Evolutionary conservation across 2,888 invertebrate species (phyloP).

Genomic region (Aleiodes alternator): DNA sequence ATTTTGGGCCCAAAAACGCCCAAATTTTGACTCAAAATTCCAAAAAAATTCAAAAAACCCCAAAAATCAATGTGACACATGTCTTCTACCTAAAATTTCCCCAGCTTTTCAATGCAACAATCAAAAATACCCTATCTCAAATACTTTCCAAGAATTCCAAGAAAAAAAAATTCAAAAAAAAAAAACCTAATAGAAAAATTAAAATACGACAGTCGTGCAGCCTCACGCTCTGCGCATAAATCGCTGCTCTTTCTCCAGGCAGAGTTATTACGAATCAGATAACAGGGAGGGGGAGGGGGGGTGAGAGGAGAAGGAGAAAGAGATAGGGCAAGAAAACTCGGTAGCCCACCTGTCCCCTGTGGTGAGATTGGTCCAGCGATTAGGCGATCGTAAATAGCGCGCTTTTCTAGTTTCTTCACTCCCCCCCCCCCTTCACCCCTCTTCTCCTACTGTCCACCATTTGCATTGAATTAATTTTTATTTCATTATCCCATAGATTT

Average conservation of each 20-base stretch:
- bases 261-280: constrained; percentile 68
- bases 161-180: constrained; percentile 7
- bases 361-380: constrained; percentile 51
- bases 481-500: no score
- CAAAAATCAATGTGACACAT: no score
- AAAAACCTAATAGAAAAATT: constrained; percentile 38
- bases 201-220: constrained; percentile 43
- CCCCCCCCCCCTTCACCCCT: neutral
- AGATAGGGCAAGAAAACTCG: constrained; percentile 57
- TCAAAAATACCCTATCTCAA: no score
- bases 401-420: constrained; percentile 50
- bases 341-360: constrained; percentile 63
- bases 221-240: constrained; percentile 55
- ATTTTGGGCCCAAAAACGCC: no score
- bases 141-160: neutral
- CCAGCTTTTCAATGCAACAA: no score
- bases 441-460: neutral
- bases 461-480: no score
- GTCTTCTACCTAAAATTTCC: no score
- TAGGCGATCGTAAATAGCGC: constrained; percentile 53
- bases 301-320: constrained; percentile 29
- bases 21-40: no score
- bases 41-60: no score
- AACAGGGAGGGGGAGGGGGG: constrained; percentile 45
- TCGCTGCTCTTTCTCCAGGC: constrained; percentile 48